Conservation (phyloP, 2,888 invertebrate species). For the Drosophila niveifrons region DNA sequence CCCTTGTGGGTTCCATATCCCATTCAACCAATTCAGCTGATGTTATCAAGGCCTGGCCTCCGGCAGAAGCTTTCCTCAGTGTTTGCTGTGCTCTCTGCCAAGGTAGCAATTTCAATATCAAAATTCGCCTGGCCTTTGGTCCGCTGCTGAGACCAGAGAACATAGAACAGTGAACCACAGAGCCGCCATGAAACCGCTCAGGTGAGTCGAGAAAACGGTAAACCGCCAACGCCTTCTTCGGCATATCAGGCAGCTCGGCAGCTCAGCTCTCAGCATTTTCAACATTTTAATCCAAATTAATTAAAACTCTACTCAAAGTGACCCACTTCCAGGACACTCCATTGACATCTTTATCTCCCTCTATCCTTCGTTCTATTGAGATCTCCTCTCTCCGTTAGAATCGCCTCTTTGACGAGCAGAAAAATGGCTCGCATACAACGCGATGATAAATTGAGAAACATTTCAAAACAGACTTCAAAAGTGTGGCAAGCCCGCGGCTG, state of each 20-base stretch:
- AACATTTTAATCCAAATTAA: constrained; percentile 79
- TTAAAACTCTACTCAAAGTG: constrained; percentile 58
- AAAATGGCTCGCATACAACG: too few relatives aligned
- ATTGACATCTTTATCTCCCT: constrained; percentile 62
- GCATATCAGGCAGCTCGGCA: constrained; percentile 66
- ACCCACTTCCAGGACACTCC: constrained; percentile 53
- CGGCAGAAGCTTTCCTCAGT: constrained; percentile 72
- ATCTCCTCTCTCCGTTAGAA: neutral
- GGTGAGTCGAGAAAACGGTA: constrained; percentile 73
- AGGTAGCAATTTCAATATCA: constrained; percentile 81
- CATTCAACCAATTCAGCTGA: constrained; percentile 52
- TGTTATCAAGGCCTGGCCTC: constrained; percentile 69
- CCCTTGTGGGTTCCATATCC: constrained; percentile 8
- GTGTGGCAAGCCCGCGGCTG: constrained; percentile 68
- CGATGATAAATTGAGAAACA: constrained; percentile 69
- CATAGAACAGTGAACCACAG: constrained; percentile 35
- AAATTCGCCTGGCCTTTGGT: constrained; percentile 78
- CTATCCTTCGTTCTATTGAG: neutral
- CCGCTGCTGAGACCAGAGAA: constrained; percentile 40
- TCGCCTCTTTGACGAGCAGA: constrained; percentile 43
- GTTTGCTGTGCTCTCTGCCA: constrained; percentile 51
- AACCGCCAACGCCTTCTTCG: constrained; percentile 78
- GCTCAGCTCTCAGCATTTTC: constrained; percentile 37
- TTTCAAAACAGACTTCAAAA: constrained; percentile 70
- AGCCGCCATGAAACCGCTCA: constrained; percentile 44